Evolutionary conservation across 1,140 invertebrate genomes (phyloP), one percentile per base, ranked within the genome.

Genomic region (Magallana gigas): DNA sequence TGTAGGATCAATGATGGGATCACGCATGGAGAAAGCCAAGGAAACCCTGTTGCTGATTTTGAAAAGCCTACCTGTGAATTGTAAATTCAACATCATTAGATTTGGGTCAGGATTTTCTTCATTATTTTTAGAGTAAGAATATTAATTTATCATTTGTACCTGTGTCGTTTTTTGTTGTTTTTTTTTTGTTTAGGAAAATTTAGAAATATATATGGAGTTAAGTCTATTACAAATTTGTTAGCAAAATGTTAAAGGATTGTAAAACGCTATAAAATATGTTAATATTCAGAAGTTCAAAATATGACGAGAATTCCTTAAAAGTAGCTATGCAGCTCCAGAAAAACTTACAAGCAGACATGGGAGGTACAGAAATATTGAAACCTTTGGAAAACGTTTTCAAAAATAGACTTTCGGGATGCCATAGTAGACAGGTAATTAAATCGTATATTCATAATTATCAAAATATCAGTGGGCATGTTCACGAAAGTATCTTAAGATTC

Each of bases 281-380:
- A 23, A 48, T 57, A 18, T 88, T 82, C 23, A 86, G 88, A 16
- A 93, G 92, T 84, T 29, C 76, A 14, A n/a, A 85, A 48, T 93
- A 93, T 76, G 88, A 68, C 84, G 85, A 91, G 57, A 57, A 90
- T 29, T 88, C 29, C 12, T 59, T 93, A 23, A 88, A 88, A 9
- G 68, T 86, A 82, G 92, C 92, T 8, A 7, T 90, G 1, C 29
- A 87, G 36, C 60, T 89, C 14, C 87, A 90, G 36, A 76, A 87
- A 60, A 56, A 57, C 6, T 88, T 95, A 83, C 64, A 91, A 5
- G 93, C 94, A 6, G 88, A 94, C 89, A 91, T 91, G 90, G 94
- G 94, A 18, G 95, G 95, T 23, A 95, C 94, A 57, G 93, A 95
- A 89, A 94, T 95, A 18, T 87, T 93, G 6, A 56, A 90, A 68